Evolutionary conservation across 2,113 vertebrate species (phyloP).

Genomic region (Prietella phreatophila): DNA sequence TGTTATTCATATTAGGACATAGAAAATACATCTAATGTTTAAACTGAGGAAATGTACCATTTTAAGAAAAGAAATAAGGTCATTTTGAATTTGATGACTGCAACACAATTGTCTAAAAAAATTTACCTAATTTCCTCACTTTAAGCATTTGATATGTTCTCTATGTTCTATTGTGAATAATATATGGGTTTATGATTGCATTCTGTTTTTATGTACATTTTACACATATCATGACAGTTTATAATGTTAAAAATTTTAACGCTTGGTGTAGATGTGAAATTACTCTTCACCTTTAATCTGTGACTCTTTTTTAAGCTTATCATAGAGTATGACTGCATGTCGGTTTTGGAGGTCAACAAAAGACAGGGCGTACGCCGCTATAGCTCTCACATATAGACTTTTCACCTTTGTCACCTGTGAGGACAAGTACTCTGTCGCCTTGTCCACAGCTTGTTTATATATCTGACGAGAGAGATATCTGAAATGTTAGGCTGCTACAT

Average conservation of each 20-base stretch:
- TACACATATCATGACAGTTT: not conserved
- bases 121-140: too few species aligned
- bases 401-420: slow-evolving; percentile 63
- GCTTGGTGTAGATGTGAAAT: not conserved
- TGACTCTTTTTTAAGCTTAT: slow-evolving; percentile 72
- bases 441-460: slow-evolving; percentile 68
- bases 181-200: too few species aligned
- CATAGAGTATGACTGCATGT: slow-evolving; percentile 12
- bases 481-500: not conserved
- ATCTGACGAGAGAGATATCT: slow-evolving; percentile 66
- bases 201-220: too few species aligned
- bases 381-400: slow-evolving; percentile 80
- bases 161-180: too few species aligned
- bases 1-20: too few species aligned
- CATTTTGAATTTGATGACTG: too few species aligned
- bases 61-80: too few species aligned
- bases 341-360: slow-evolving; percentile 65
- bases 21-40: too few species aligned
- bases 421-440: slow-evolving; percentile 74
- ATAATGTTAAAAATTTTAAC: not conserved
- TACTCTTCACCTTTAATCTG: slow-evolving; percentile 70
- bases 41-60: too few species aligned
- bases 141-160: too few species aligned
- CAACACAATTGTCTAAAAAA: too few species aligned
- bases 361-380: slow-evolving; percentile 79